Evolutionary conservation across 2,113 vertebrate genomes (phyloP), one percentile per base, ranked within the genome.

Genomic region (Mugil cephalus): DNA sequence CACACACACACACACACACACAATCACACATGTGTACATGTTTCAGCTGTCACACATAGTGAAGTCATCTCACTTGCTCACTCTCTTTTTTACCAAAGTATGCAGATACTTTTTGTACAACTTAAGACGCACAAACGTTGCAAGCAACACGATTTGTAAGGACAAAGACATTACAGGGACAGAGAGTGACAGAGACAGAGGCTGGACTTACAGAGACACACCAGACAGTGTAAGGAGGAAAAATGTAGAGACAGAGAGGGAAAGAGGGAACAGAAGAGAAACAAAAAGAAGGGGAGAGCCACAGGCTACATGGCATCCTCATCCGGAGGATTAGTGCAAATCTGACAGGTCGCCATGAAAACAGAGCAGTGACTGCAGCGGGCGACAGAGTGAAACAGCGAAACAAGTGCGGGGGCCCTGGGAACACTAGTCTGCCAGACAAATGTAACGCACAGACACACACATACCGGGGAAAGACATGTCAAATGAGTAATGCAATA

Each of bases 271-370:
- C 15, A 34, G 34, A 43, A 17, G 19, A 64, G 62, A 65, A 21
- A 68, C 39, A 61, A 47, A 55, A 46, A 65, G 34, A 47, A 43
- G 42, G 15, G 15, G 38, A 47, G 51, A 17, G 11, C 74, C 51
- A 69, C 53, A 36, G 62, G 67, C 73, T 51, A 66, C 47, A 30
- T 48, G 75, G 48, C 71, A 40, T 76, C 71, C 45, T 80, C 79
- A 61, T 82, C 60, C 53, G 18, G 47, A 59, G 72, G 87, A 86
- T 88, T 84, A 84, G 40, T 74, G 39, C 47, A 63, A 70, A 60
- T 79, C 82, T 84, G 85, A 87, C 85, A 82, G 65, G 76, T 74
- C 56, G 35, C 59, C 59, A 47, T 67, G 38, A 69, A 77, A 74
- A 80, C 75, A 59, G 63, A 69, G 59, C 66, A 5, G 47, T 15